Conservation (phyloP, 2,797 vertebrate genomes). For the Peromyscus attwateri region DNA sequence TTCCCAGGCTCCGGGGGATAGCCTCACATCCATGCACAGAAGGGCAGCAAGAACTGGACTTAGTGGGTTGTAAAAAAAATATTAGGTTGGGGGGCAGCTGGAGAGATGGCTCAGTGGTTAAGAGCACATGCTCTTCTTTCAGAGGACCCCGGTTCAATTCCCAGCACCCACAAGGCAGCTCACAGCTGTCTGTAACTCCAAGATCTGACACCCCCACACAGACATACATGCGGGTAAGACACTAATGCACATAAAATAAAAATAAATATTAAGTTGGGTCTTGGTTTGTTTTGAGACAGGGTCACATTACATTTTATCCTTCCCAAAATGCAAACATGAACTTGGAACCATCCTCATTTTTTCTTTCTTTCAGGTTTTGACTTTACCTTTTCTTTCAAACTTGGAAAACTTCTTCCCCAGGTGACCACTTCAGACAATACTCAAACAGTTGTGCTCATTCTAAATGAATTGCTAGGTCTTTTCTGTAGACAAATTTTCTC, state of each 20-base stretch:
- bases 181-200: not conserved
- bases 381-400: conserved; percentile 18
- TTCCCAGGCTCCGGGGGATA: not conserved
- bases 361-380: conserved; percentile 2
- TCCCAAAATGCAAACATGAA: conserved; percentile 12
- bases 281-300: not conserved
- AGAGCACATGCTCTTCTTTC: not conserved
- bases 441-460: not conserved
- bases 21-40: not conserved
- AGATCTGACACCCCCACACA: not conserved
- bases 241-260: not conserved
- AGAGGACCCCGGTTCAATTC: not conserved
- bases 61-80: not conserved
- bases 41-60: not conserved
- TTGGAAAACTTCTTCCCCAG: conserved; percentile 41
- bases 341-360: not conserved
- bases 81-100: not conserved
- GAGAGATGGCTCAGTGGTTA: not conserved
- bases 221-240: not conserved
- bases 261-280: not conserved
- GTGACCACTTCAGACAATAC: not conserved
- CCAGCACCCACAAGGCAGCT: not conserved
- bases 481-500: not conserved
- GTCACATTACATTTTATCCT: not conserved
- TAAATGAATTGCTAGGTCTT: not conserved